Evolutionary conservation across 2,113 vertebrate species (phyloP), one percentile per base, ranked within the genome.

Genomic region (Geococcyx californianus): DNA sequence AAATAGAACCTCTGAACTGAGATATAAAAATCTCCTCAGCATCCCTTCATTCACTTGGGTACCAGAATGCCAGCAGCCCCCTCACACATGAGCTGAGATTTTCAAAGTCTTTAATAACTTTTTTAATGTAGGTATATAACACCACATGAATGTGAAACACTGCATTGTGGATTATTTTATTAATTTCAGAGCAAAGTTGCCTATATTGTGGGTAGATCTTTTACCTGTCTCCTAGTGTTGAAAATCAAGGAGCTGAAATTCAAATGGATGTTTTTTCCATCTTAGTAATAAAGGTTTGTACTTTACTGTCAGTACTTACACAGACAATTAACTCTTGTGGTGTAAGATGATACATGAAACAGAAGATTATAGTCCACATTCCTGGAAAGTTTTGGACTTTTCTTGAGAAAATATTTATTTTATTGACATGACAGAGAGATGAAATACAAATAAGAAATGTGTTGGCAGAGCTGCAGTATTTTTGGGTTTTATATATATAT

Each of bases 31-130:
- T 3, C 38, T 75, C 20, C 60, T 77, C 55, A 68, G 26, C 4
- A 1, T 40, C 7, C 13, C 2, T 84, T 83, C 54, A 52, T 76
- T 90, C 10, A 23, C 29, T 17, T 59, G 52, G 28, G 7, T 44
- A 28, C 9, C 21, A 25, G 21, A 16, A 36, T 76, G 25, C 5
- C 15, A 67, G 23, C 14, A 24, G 1, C 1, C 1, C 1, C 6
- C 14, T 59, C 21, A 78, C 23, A 81, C 18, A 29, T n/a, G 28
- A 82, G 3, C 12, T 54, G 5, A 0, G 9, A 85, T 7, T 56
- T 87, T 87, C 15, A 1, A 91, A 78, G 28, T 47, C 11, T 52
- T 2, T 69, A 63, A 45, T n/a, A 44, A 28, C 8, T 58, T 74
- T 81, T 84, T 21, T 73, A 84, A 82, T 45, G 17, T 2, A 64